Evolutionary conservation across 2,888 invertebrate species (phyloP).

Genomic region (Lithophane ornitopus): DNA sequence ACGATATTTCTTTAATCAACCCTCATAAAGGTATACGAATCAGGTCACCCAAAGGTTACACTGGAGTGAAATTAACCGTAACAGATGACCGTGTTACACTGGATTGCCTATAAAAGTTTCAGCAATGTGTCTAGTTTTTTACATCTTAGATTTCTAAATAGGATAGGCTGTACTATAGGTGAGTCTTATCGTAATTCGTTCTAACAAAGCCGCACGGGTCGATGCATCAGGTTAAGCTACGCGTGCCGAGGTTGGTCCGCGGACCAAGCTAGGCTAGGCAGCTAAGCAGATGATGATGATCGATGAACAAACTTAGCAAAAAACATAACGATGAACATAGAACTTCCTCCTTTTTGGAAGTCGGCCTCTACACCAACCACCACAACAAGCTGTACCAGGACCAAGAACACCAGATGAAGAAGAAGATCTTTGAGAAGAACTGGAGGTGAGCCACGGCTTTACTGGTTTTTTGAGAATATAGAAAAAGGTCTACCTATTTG

Average conservation of each 20-base stretch:
- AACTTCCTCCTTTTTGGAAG: too few species aligned
- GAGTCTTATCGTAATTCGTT: not conserved
- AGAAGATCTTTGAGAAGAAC: slow-evolving; percentile 73
- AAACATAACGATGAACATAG: too few species aligned
- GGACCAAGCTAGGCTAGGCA: too few species aligned
- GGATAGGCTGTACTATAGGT: not conserved
- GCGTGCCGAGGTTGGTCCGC: too few species aligned
- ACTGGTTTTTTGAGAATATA: too few species aligned
- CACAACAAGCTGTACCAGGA: slow-evolving; percentile 70
- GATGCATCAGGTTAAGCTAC: too few species aligned
- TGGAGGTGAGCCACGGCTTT: slow-evolving; percentile 70
- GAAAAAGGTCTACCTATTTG: not conserved
- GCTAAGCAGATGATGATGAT: too few species aligned
- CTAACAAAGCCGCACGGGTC: too few species aligned
- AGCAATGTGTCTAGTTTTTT: not conserved
- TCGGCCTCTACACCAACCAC: slow-evolving; percentile 65
- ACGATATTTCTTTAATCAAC: slow-evolving; percentile 34
- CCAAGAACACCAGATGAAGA: slow-evolving; percentile 71
- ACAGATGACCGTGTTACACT: slow-evolving; percentile 50
- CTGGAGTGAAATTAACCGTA: slow-evolving; percentile 34
- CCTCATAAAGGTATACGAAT: slow-evolving; percentile 31
- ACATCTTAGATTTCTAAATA: not conserved
- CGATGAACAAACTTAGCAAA: too few species aligned
- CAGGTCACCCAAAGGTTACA: slow-evolving; percentile 46
- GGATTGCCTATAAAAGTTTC: slow-evolving; percentile 31